These are phyloP conservation scores for Eublepharis macularius DNA, from an alignment of 2,113 vertebrate genomes.

Conservation along the genomic window DNA sequence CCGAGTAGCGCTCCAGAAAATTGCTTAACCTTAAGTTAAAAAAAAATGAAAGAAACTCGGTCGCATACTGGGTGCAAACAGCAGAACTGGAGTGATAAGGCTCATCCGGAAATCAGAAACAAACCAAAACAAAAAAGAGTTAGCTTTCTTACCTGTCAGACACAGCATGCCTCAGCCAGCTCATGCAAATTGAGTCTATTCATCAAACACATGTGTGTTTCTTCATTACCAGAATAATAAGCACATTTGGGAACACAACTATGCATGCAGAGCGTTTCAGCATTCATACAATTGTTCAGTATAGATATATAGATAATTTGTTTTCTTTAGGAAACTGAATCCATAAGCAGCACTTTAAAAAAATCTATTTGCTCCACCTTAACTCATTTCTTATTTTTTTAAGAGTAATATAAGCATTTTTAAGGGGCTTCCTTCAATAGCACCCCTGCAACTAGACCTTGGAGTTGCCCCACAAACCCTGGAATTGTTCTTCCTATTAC, in stretches of 20 bases:
- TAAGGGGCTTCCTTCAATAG: background rate
- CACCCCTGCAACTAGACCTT: background rate
- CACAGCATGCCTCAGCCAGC: conserved; percentile 84
- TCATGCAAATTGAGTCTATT: conserved; percentile 80
- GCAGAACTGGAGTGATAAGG: conserved; percentile 32
- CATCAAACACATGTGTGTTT: conserved; percentile 66
- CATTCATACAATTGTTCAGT: conserved; percentile 72
- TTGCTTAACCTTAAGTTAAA: conserved; percentile 48
- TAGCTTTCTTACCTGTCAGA: conserved; percentile 80
- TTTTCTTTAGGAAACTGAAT: conserved; percentile 70
- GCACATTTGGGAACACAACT: conserved; percentile 71
- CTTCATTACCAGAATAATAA: conserved; percentile 77
- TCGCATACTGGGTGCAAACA: conserved; percentile 41
- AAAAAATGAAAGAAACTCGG: background rate
- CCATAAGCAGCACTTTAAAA: conserved; percentile 72
- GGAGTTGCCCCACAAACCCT: background rate
- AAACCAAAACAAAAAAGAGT: conserved; percentile 21
- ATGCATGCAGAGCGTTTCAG: conserved; percentile 78
- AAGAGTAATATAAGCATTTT: conserved; percentile 40
- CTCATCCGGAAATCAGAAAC: conserved; percentile 51
- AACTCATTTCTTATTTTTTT: conserved; percentile 35
- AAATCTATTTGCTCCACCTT: conserved; percentile 51
- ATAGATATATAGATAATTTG: background rate
- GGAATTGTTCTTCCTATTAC: background rate
- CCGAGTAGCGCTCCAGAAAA: conserved; percentile 51